Evolutionary conservation across 2,888 invertebrate genomes (phyloP).

Genomic region (Coronaproctus castanopsis): DNA sequence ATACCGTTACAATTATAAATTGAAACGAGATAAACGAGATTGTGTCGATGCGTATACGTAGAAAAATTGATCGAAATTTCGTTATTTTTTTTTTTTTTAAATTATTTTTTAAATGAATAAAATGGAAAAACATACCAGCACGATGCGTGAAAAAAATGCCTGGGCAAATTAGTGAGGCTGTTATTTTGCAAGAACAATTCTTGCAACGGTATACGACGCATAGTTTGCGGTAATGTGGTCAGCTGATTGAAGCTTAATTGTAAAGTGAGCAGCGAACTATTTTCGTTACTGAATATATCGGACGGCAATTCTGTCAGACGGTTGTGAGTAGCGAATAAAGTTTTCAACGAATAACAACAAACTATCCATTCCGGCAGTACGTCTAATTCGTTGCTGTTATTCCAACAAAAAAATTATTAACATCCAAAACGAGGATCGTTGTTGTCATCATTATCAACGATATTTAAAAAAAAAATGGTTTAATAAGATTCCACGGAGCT

Average conservation of each 20-base stretch:
- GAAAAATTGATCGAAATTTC: not conserved
- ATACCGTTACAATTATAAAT: not conserved
- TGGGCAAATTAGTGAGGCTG: conserved; percentile 48
- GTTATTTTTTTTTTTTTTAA: not conserved
- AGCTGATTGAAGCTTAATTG: conserved; percentile 61
- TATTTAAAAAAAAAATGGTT: too few species aligned
- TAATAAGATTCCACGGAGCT: too few species aligned
- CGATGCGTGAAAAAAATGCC: conserved; percentile 45
- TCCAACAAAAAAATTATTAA: too few species aligned
- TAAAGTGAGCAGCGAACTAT: conserved; percentile 47
- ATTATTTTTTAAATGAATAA: not conserved
- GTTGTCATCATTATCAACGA: too few species aligned
- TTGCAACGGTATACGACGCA: conserved; percentile 38
- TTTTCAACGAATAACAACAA: conserved; percentile 46
- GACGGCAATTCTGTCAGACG: conserved; percentile 46
- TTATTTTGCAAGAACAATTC: conserved; percentile 54
- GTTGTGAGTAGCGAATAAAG: conserved; percentile 56
- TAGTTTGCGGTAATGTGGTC: conserved; percentile 47
- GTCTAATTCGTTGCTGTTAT: conserved; percentile 42
- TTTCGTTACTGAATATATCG: conserved; percentile 50
- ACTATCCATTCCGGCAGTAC: conserved; percentile 57
- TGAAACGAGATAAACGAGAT: not conserved
- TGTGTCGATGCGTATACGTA: not conserved
- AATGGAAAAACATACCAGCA: conserved; percentile 27
- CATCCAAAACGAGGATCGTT: too few species aligned